A percentile compares a stretch with the other conserved stretches of the same genome.
Evolutionary conservation across 2,113 vertebrate species (phyloP).

Genomic region (Heterotis niloticus): DNA sequence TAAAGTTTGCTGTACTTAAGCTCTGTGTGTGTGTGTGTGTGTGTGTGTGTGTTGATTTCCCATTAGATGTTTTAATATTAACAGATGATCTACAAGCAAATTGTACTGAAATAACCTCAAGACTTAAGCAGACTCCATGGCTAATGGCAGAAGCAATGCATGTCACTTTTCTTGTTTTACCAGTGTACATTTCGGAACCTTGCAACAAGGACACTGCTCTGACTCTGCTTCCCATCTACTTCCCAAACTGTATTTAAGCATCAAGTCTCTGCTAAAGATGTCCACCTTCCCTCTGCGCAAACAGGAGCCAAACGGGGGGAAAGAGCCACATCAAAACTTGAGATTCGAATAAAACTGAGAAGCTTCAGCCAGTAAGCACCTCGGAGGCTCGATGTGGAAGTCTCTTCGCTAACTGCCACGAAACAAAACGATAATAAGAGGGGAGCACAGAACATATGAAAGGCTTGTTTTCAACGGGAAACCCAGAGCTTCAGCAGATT

Average conservation of each 20-base stretch:
- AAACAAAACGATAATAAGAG: slow-evolving; percentile 20
- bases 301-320: background rate
- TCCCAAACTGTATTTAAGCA: background rate
- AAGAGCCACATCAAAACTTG: background rate
- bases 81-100: background rate
- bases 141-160: background rate
- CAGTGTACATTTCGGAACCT: background rate
- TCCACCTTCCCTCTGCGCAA: background rate
- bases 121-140: too few species aligned
- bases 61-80: background rate
- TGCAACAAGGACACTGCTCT: background rate
- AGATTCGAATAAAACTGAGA: background rate
- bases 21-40: too few species aligned
- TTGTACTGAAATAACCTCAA: too few species aligned
- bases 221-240: background rate
- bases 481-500: slow-evolving; percentile 8
- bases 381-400: background rate
- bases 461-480: slow-evolving; percentile 16
- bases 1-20: too few species aligned
- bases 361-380: background rate
- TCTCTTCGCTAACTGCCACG: slow-evolving; percentile 4
- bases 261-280: background rate
- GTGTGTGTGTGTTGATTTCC: too few species aligned
- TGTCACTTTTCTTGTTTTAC: background rate
- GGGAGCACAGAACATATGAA: slow-evolving; percentile 3